Base-by-base conservation (phyloP, 2,797 vertebrate species). In the Sebastes vulpes region DNA sequence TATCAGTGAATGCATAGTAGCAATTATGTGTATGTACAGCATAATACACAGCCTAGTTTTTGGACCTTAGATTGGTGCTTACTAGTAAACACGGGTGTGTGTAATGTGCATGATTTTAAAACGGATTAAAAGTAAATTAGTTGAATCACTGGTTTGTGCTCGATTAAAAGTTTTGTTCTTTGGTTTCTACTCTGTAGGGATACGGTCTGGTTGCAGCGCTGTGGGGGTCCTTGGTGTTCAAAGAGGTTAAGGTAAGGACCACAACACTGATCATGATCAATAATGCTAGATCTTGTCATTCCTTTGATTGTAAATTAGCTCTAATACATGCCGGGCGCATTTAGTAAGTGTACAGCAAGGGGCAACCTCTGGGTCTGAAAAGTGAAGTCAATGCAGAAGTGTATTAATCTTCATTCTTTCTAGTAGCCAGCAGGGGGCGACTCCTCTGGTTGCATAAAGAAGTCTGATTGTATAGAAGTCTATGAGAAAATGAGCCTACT, bases 211-310 rank as follows among this genome's bases (percentile, higher is more conserved):
- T 99, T 75, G 97, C 97, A 85, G 97, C 96, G 4, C 79, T 98
- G 85, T 98, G 97, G 97, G 97, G 97, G 81, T 92, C 96, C 72
- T 85, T 99, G 73, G 93, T 98, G 9, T 98, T 98, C 73, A 93
- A 54, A 79, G 95, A 96, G 83, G 81, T 96, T 48, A 94, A 85
- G 92, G 95, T 96, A 79, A 89, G 73, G 6, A 50, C 48, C 20
- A 26, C 20, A 28, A n/a, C 31, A 8, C 12, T 46, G 14, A 65
- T 28, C 46, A 18, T 11, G 12, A n/a, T 52, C 32, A 23, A 4
- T 59, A 10, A 28, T 10, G 9, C 12, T 7, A 26, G 5, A 25
- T 5, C 2, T 1, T 29, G 1, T 63, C 35, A 25, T 35, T 14
- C 29, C 11, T 50, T 64, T 5, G 7, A 2, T 18, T 57, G n/a